A percentile compares a stretch with the other conserved stretches of the same genome.
phyloP scores from a whole-genome alignment of 2,113 vertebrate species.

The Pluvialis apricaria region DNA sequence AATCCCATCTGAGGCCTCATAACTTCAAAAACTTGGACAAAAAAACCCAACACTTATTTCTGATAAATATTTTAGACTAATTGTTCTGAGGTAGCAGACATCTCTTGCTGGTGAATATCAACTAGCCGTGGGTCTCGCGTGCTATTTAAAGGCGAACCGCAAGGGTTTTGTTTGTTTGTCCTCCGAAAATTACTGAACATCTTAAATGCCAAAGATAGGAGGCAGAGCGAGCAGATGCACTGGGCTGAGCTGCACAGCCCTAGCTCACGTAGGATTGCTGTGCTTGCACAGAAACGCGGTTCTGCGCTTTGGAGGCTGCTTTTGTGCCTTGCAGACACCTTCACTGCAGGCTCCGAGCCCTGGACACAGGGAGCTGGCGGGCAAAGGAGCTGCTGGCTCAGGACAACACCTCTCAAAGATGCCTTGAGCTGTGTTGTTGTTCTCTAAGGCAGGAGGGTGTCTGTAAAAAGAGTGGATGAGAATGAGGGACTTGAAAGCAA shows the following conservation, averaged over 20 bases:
- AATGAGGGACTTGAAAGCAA: background rate
- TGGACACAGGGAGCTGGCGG: background rate
- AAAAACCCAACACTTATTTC: constrained; percentile 58
- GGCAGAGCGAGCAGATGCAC: background rate
- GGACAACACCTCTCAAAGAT: background rate
- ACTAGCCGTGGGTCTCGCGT: background rate
- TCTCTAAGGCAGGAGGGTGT: no score
- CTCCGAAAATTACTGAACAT: constrained; percentile 24
- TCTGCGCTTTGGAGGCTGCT: background rate
- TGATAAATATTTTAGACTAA: constrained; percentile 71
- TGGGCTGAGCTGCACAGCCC: background rate
- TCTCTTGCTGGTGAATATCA: constrained; percentile 60
- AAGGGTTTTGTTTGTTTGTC: constrained; percentile 47
- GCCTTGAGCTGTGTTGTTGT: background rate
- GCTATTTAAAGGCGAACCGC: background rate
- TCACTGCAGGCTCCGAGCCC: background rate
- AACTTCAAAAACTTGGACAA: constrained; percentile 67
- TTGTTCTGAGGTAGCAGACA: constrained; percentile 55
- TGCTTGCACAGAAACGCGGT: fast-evolving
- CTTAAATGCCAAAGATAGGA: background rate
- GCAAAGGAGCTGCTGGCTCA: background rate
- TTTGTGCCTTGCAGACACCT: background rate
- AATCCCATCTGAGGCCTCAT: constrained; percentile 71
- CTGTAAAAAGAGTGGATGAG: background rate
- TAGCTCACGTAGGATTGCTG: background rate